Evolutionary conservation across 2,797 vertebrate species (phyloP), one percentile per base, ranked within the genome.

Genomic region (Miichthys miiuy): DNA sequence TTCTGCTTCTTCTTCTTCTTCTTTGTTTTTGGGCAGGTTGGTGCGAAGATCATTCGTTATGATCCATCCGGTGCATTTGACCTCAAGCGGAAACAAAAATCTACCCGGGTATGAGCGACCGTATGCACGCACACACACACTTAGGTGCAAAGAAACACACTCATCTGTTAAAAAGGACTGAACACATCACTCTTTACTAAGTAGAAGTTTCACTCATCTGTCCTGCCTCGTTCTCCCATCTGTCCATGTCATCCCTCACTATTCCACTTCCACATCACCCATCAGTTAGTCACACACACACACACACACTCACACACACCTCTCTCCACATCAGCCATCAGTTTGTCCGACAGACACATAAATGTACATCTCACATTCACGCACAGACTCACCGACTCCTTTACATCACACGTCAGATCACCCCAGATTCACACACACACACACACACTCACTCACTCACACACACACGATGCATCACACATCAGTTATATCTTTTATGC

Each of bases 101-200:
- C 54, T n/a, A 30, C 21, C 25, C 0, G 38, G 85, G 85, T 90
- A 86, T 82, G 79, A 80, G 48, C 68, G 42, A 44, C 38, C 27
- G 63, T 8, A 72, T 2, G 6, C 67, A 70, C 42, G n/a, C 61
- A 66, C 51, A 61, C 71, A 72, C 61, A 77, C 60, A 62, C 47
- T 42, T 46, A 50, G 5, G 44, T 46, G 27, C 38, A 68, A 52
- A 65, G 21, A 66, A 42, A 71, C 67, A 73, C 58, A 74, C 66
- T 47, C 66, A 75, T 66, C 18, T 68, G 69, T 73, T 78, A 75
- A 84, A 8, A 84, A 20, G 27, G 47, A 80, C 70, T 72, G 81
- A 85, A 91, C 70, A 87, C 93, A 91, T 94, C 94, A 92, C 87
- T 94, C 84, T 93, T 88, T 70, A 77, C 93, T 95, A 96, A 96